Conservation (phyloP, 2,797 vertebrate genomes). For the Ciconia nigra region DNA sequence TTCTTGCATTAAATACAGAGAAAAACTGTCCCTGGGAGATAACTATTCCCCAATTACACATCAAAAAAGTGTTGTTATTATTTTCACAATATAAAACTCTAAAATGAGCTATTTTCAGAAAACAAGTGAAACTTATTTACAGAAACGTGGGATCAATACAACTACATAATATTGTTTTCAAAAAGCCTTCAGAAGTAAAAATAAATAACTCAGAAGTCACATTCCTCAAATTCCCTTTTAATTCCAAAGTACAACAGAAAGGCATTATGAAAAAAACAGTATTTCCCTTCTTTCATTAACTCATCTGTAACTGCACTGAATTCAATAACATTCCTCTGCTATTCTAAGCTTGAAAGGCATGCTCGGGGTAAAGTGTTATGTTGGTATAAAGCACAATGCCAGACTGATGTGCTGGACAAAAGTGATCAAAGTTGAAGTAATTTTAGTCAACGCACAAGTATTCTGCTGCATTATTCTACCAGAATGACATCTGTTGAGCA, state of each 20-base stretch:
- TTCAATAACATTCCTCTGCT: slow-evolving; percentile 91
- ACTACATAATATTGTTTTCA: slow-evolving; percentile 29
- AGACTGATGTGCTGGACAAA: slow-evolving; percentile 92
- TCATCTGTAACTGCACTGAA: slow-evolving; percentile 88
- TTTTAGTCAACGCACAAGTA: slow-evolving; percentile 84
- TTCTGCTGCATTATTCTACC: slow-evolving; percentile 86
- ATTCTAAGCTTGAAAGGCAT: slow-evolving; percentile 89
- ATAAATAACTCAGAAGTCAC: slow-evolving; percentile 57
- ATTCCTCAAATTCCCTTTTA: slow-evolving; percentile 91
- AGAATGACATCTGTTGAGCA: slow-evolving; percentile 88
- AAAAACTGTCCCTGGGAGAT: neutral
- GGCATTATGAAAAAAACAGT: slow-evolving; percentile 96
- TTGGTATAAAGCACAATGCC: slow-evolving; percentile 96
- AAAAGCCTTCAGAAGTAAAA: slow-evolving; percentile 56
- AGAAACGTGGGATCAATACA: neutral
- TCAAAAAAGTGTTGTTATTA: neutral
- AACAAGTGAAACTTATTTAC: neutral
- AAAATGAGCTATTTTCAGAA: neutral
- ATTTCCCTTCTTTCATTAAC: slow-evolving; percentile 95
- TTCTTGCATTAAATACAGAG: neutral
- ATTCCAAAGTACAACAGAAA: slow-evolving; percentile 87
- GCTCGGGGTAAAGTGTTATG: slow-evolving; percentile 83
- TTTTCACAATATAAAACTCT: neutral
- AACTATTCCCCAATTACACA: neutral
- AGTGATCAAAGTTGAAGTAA: slow-evolving; percentile 94